A percentile compares a stretch with the other conserved stretches of the same genome.
phyloP scores from a whole-genome alignment of 2,888 invertebrate genomes.

The Masnerella sp. region DNA sequence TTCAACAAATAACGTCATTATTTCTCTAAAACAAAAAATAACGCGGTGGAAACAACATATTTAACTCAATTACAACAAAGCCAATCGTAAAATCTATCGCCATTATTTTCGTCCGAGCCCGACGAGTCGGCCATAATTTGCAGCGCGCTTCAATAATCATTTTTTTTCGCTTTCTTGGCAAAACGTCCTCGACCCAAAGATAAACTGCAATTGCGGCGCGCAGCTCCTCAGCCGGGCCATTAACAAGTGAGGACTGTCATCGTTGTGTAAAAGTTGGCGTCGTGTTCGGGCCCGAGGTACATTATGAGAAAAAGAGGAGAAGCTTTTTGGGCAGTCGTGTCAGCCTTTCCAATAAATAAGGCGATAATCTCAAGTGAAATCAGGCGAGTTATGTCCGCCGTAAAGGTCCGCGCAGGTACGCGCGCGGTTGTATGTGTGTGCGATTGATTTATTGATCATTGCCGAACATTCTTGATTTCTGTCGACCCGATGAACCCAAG shows the following conservation, averaged over 20 bases:
- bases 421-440: slow-evolving; percentile 20
- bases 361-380: slow-evolving; percentile 76
- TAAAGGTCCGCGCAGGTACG: slow-evolving; percentile 72
- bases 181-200: slow-evolving; percentile 53
- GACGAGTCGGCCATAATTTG: slow-evolving; percentile 31
- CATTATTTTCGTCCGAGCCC: slow-evolving; percentile 27
- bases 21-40: slow-evolving; percentile 13
- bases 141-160: slow-evolving; percentile 39
- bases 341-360: slow-evolving; percentile 75
- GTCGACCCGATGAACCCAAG: slow-evolving; percentile 33
- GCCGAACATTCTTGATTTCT: slow-evolving; percentile 55
- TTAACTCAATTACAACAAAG: slow-evolving; percentile 50
- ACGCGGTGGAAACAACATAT: slow-evolving; percentile 29
- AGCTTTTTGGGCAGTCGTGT: slow-evolving; percentile 63
- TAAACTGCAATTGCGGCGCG: slow-evolving; percentile 54
- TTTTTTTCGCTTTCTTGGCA: slow-evolving; percentile 35
- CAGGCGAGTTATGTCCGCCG: slow-evolving; percentile 75
- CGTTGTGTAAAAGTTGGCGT: slow-evolving; percentile 52
- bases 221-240: slow-evolving; percentile 50
- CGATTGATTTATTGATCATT: slow-evolving; percentile 74
- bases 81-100: slow-evolving; percentile 46
- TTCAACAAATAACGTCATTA: slow-evolving; percentile 20
- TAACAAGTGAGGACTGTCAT: slow-evolving; percentile 55
- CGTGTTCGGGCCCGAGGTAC: slow-evolving; percentile 46
- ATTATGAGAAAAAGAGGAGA: slow-evolving; percentile 63